phyloP scores from a whole-genome alignment of 2,888 invertebrate genomes.

The Venustoraphidia nigricollis region DNA sequence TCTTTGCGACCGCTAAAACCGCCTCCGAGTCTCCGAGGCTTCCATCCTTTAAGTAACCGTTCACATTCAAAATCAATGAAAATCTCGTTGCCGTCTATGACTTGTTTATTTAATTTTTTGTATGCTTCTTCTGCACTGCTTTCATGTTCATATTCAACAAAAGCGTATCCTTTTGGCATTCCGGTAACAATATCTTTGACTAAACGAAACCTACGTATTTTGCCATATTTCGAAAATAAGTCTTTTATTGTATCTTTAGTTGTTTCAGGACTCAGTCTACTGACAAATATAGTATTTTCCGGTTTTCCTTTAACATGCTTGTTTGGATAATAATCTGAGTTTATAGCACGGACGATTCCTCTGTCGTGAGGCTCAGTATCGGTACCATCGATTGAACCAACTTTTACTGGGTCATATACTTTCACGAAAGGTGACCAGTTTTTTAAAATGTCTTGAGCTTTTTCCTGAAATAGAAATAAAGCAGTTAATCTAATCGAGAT shows the following conservation, averaged over 20 bases:
- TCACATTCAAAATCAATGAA: slow-evolving; percentile 67
- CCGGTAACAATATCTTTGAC: slow-evolving; percentile 73
- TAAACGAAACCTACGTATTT: slow-evolving; percentile 43
- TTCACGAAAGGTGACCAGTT: slow-evolving; percentile 39
- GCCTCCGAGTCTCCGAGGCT: slow-evolving; percentile 71
- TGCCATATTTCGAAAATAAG: slow-evolving; percentile 48
- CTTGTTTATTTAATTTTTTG: slow-evolving; percentile 37
- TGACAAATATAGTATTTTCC: slow-evolving; percentile 58
- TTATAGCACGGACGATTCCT: slow-evolving; percentile 54
- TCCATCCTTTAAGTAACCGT: slow-evolving; percentile 59
- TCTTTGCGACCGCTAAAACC: slow-evolving; percentile 77
- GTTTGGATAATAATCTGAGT: slow-evolving; percentile 48
- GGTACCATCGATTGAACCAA: slow-evolving; percentile 79
- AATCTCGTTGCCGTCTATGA: slow-evolving; percentile 51
- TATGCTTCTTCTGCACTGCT: slow-evolving; percentile 45
- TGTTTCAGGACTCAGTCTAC: slow-evolving; percentile 50
- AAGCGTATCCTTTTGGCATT: slow-evolving; percentile 67
- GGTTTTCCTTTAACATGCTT: slow-evolving; percentile 51
- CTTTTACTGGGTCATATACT: slow-evolving; percentile 62
- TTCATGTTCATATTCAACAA: slow-evolving; percentile 60
- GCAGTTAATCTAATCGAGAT: background rate
- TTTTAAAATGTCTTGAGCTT: slow-evolving; percentile 8
- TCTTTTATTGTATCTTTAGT: slow-evolving; percentile 40
- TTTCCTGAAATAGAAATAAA: background rate
- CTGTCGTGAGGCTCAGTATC: slow-evolving; percentile 70